A percentile compares a stretch with the other conserved stretches of the same genome.
These are phyloP conservation scores for Meteorus sp. DNA, from an alignment of 1,140 invertebrate species.

Conservation along the genomic window DNA sequence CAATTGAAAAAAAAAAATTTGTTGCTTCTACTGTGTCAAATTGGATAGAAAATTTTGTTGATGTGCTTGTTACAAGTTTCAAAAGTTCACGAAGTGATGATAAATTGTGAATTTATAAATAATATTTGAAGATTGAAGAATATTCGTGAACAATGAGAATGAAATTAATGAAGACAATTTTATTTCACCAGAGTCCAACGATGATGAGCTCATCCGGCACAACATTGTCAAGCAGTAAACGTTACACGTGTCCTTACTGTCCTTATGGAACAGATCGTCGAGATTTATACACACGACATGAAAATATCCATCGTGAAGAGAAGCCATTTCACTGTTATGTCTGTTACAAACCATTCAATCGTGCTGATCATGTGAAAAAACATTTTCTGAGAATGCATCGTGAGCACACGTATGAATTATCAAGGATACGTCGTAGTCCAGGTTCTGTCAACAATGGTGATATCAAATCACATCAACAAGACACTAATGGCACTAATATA, in stretches of 20 bases:
- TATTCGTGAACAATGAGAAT: background rate
- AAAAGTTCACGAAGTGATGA: too few species aligned
- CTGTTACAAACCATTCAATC: constrained; percentile 88
- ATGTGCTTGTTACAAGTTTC: too few species aligned
- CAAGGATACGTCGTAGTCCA: constrained; percentile 68
- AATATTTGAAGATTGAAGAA: background rate
- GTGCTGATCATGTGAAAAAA: constrained; percentile 94
- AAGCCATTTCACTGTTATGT: constrained; percentile 93
- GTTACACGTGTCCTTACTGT: constrained; percentile 83
- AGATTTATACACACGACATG: constrained; percentile 92
- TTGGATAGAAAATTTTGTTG: too few species aligned
- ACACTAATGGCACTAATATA: background rate
- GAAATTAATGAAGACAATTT: background rate
- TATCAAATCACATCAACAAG: constrained; percentile 14
- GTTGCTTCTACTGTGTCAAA: too few species aligned
- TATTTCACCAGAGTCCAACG: constrained; percentile 31
- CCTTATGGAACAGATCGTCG: constrained; percentile 88
- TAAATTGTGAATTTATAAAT: too few species aligned
- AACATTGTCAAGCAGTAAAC: constrained; percentile 60
- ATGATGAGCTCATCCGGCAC: constrained; percentile 37
- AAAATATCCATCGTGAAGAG: constrained; percentile 93
- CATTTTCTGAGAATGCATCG: constrained; percentile 89
- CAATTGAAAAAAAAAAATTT: background rate
- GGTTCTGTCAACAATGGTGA: constrained; percentile 32
- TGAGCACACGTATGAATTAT: constrained; percentile 82